These are phyloP conservation scores for Florisuga fusca DNA, from an alignment of 2,797 vertebrate genomes.

Conservation along the genomic window DNA sequence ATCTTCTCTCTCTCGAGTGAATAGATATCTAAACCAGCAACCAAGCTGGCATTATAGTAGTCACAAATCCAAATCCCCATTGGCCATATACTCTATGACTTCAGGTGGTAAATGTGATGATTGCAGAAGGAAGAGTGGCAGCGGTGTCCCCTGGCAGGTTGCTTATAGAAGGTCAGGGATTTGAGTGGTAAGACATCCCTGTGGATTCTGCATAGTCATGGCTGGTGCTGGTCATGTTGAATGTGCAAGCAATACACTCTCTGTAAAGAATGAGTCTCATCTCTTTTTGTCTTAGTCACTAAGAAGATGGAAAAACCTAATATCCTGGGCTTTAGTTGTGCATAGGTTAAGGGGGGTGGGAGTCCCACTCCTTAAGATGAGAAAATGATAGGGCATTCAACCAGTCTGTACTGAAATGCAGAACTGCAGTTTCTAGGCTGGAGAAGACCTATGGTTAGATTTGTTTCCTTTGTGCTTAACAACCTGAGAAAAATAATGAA, in stretches of 20 bases:
- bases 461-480: neutral
- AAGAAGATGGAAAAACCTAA: neutral
- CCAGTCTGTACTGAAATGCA: neutral
- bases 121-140: neutral
- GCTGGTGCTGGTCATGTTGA: neutral
- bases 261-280: neutral
- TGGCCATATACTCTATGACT: neutral
- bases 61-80: rapidly evolving
- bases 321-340: neutral
- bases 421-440: neutral
- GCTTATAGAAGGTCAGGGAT: rapidly evolving
- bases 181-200: neutral
- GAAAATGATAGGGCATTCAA: neutral
- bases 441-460: neutral
- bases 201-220: rapidly evolving
- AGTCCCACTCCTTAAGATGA: neutral
- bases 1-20: rapidly evolving
- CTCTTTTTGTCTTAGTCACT: neutral
- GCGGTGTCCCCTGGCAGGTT: neutral
- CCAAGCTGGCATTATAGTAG: neutral
- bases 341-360: neutral
- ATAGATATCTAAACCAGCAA: neutral
- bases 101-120: neutral
- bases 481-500: neutral
- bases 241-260: rapidly evolving